Evolutionary conservation across 1,140 invertebrate species (phyloP), one percentile per base, ranked within the genome.

Genomic region (fruit fly (Drosophila melanogaster)): DNA sequence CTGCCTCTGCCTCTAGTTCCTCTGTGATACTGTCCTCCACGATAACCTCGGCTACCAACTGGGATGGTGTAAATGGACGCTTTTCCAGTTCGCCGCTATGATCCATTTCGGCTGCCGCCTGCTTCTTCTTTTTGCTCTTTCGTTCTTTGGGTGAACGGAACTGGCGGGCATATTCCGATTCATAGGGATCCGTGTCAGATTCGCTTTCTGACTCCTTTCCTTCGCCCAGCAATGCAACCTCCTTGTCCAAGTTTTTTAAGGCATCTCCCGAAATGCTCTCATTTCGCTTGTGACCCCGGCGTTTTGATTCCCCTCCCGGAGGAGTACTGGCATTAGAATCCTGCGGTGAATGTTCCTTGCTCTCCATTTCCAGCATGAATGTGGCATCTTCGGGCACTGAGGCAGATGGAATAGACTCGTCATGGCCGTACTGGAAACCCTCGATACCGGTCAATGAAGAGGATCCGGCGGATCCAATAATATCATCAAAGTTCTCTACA

Each of bases 1-100:
- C 77, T 70, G 93, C 93, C 65, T 93, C 89, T 1, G 90, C 91
- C 60, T 92, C 91, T 41, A 94, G 92, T 77, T 94, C 94, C 79
- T 94, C 94, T 10, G 93, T 93, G 57, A 91, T 92, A 57, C 92
- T 92, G 64, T 94, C 93, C 81, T 94, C 94, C 11, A 93, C 85
- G 55, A 94, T 94, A 1, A 94, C 55, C 46, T 92, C 91, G n/a
- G 90, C 90, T 1, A 92, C 85, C 12, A 92, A 50, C 37, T 92
- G 91, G 8, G 90, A 92, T 0, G 91, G 91, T 10, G 91, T 92
- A 41, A 92, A 92, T 8, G 91, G 90, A 33, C 90, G 84, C 37
- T 92, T 91, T 56, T 91, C 90, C 8, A 79, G 54, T 44, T 92
- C 91, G 14, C 75, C 61, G 24, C 85, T 91, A 43, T 91, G 81